Base-by-base conservation (phyloP, 2,113 vertebrate species). In the Myrmecophaga tridactyla region DNA sequence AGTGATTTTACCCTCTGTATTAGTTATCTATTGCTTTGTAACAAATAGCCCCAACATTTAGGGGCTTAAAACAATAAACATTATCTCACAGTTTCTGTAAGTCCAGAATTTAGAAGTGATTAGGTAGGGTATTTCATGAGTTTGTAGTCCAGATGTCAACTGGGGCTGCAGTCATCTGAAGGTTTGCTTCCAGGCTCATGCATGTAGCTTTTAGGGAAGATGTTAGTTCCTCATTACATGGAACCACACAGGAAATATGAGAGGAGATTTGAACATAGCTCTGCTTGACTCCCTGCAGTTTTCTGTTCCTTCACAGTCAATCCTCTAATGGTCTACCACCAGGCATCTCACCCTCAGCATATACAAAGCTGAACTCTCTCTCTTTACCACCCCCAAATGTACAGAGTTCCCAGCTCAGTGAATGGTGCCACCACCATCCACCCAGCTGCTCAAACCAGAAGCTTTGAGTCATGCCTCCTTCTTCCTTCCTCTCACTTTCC, bases 381-480 rank as follows among this genome's bases (percentile, higher is more conserved):
- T 3, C 89, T 60, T 75, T 78, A 65, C 94, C 93, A 70, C 77
- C 90, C 73, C 51, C 94, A 77, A 94, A 75, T 43, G 51, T 95
- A 69, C 62, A 51, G 53, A 90, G 94, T 94, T 83, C 93, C 60
- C 78, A 51, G 92, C 92, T 76, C 69, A 41, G 85, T 89, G 90
- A 88, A 95, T 86, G 92, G 93, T 18, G 46, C 90, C 72, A 60
- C 90, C 72, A 60, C 90, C 73, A 6, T 94, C 87, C 87, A 92
- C 43, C 97, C 97, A 97, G 94, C 97, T 97, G 97, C 90, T 96
- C 95, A 94, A 65, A 78, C 90, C 94, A 96, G 86, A 94, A 94
- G 91, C 91, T 96, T 95, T 97, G 96, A 97, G 96, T 97, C 97
- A 97, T 63, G 90, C 75, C 43, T 89, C 94, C 62, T 92, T 82